Evolutionary conservation across 2,797 vertebrate species (phyloP).

Genomic region (Percopsis omiscomaycus): DNA sequence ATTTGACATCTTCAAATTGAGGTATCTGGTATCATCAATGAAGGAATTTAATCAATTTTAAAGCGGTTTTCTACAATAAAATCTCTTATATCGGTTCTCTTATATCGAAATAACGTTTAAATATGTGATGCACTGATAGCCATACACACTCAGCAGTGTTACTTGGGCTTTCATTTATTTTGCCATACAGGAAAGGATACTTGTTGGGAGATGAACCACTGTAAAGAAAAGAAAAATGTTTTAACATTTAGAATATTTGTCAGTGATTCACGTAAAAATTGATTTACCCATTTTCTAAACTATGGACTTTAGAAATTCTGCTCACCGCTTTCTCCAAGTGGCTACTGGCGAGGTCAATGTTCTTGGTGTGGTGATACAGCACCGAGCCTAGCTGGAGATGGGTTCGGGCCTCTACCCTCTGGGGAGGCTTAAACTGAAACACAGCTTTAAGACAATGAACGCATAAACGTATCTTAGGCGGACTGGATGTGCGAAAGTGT

Average conservation of each 20-base stretch:
- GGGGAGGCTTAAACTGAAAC: constrained; percentile 95
- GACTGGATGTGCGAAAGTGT: constrained; percentile 96
- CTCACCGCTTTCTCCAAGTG: constrained; percentile 97
- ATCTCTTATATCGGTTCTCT: too few relatives aligned
- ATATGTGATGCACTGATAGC: neutral
- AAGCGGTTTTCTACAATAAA: neutral
- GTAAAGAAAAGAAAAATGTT: constrained; percentile 11
- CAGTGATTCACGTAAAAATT: too few relatives aligned
- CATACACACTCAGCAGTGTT: neutral
- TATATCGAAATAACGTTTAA: too few relatives aligned
- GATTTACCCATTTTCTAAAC: too few relatives aligned
- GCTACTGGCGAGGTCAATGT: constrained; percentile 94
- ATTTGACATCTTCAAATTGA: constrained; percentile 98
- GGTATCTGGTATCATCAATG: constrained; percentile 79
- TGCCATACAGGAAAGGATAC: constrained; percentile 62
- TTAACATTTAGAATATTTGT: constrained; percentile 6
- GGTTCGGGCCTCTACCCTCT: constrained; percentile 94
- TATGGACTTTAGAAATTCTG: too few relatives aligned
- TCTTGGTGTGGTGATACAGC: constrained; percentile 98
- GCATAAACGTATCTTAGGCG: constrained; percentile 93
- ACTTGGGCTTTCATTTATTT: neutral
- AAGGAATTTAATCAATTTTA: constrained; percentile 54
- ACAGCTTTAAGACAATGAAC: constrained; percentile 97
- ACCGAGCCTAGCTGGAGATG: constrained; percentile 96
- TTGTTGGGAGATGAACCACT: constrained; percentile 75